Base-by-base conservation (phyloP, 2,113 vertebrate genomes). In the Pipa parva region DNA sequence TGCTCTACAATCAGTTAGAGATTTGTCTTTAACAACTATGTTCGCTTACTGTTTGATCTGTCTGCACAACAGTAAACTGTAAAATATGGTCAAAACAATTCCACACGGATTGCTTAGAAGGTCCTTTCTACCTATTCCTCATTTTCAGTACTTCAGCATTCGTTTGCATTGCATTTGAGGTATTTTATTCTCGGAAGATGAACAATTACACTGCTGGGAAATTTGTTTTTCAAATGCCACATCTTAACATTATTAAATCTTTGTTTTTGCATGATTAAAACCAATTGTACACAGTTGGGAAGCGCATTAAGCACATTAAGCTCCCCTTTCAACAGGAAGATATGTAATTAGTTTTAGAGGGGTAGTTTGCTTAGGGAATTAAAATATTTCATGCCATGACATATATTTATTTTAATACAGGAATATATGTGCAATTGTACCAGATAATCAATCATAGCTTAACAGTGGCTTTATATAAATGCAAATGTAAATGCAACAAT, bases 61-160 rank as follows among this genome's bases (percentile, higher is more conserved):
- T 46, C 42, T 17, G 42, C 42, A 46, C 42, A 20, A 17, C 42
- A 46, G 18, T 49, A 22, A 20, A 12, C 9, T 22, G 21, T 27
- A 61, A 48, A 20, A 29, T 24, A 29, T 45, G 24, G 5, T 7
- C 7, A 42, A 24, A 42, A 7, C 12, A 11, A 31, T 10, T 22
- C 20, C 10, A 5, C 28, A 66, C 17, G 42, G 2, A 21, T 21
- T 56, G 10, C 8, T 8, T 1, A 13, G 13, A 7, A 2, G 5
- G 11, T 49, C 12, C 15, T 1, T 37, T 2, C 7, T 66, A 72
- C 72, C 75, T 78, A 73, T 24, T 58, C 45, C 71, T 71, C 24
- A 76, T 78, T 77, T 64, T 71, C 52, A 61, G 65, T 56, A 18
- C 21, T 37, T 63, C 29, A n/a, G 39, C 15, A 36, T 1, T 36